Conservation (phyloP, 35 echinoderm and acorn worm species). For the Ophiothrix spiculata region DNA sequence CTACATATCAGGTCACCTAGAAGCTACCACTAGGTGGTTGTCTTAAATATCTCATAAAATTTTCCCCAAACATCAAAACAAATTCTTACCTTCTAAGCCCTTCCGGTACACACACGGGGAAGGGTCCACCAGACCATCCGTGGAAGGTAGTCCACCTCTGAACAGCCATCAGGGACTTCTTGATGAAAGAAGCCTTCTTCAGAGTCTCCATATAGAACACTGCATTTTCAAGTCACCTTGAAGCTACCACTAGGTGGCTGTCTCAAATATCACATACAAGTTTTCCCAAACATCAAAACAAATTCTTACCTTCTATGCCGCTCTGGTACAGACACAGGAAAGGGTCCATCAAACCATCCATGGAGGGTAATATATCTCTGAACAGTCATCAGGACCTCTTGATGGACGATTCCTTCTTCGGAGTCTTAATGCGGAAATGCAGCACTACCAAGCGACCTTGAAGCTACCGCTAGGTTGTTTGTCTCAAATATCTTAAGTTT, state of each 20-base stretch:
- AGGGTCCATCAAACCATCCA: conserved; percentile 89
- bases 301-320: conserved; percentile 81
- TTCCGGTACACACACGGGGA: conserved; percentile 69
- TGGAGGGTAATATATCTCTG: conserved; percentile 90
- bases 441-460: conserved; percentile 75
- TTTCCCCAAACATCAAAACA: no score
- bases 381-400: conserved; percentile 79
- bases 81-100: conserved; percentile 89
- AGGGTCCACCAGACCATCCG: conserved; percentile 87
- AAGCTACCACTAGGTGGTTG: no score
- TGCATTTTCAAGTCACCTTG: conserved; percentile 71
- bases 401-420: conserved; percentile 85
- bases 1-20: no score
- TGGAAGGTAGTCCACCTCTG: conserved; percentile 92
- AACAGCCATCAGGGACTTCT: conserved; percentile 75
- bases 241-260: no score
- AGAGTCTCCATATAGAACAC: conserved; percentile 85
- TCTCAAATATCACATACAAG: no score
- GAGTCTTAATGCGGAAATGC: conserved; percentile 88
- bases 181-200: conserved; percentile 92
- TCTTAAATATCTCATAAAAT: no score
- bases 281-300: no score
- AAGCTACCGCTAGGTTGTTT: no score
- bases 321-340: conserved; percentile 71
- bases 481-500: no score